Percentiles rank a stretch among this genome's conserved stretches.
Conservation (phyloP, 2,888 invertebrate species). For the Chrysolina americana region DNA sequence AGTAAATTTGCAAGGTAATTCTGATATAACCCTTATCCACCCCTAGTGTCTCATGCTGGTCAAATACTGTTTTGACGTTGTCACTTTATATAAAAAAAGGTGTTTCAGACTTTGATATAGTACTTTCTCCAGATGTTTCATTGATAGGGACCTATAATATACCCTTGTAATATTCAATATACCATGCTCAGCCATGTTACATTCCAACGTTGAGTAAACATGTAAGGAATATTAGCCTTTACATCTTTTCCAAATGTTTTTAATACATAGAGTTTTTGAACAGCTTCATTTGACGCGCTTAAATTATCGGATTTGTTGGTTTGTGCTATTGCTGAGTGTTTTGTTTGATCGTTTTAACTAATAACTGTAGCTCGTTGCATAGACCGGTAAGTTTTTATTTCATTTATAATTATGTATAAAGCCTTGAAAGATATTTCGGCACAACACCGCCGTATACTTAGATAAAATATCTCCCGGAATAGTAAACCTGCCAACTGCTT, state of each 20-base stretch:
- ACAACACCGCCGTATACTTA: neutral
- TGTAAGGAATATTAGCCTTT: neutral
- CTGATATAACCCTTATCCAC: no score
- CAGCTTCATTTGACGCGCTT: neutral
- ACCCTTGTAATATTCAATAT: neutral
- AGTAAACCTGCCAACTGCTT: neutral
- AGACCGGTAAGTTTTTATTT: neutral
- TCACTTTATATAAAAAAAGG: no score
- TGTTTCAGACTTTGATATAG: no score
- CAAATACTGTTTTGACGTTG: no score
- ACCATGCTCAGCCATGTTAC: neutral
- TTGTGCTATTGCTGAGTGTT: neutral
- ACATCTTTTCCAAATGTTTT: neutral
- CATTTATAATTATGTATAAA: neutral
- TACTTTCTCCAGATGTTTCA: neutral
- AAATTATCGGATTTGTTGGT: neutral
- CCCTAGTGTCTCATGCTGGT: no score
- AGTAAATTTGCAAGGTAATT: no score
- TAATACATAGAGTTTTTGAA: neutral
- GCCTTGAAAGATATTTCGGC: constrained; percentile 2
- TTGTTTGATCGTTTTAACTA: neutral
- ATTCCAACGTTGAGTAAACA: neutral
- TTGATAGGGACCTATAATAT: neutral
- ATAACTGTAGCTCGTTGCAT: neutral
- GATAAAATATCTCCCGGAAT: neutral